Conservation (phyloP, 2,113 vertebrate species). For the Myotis lucifugus region DNA sequence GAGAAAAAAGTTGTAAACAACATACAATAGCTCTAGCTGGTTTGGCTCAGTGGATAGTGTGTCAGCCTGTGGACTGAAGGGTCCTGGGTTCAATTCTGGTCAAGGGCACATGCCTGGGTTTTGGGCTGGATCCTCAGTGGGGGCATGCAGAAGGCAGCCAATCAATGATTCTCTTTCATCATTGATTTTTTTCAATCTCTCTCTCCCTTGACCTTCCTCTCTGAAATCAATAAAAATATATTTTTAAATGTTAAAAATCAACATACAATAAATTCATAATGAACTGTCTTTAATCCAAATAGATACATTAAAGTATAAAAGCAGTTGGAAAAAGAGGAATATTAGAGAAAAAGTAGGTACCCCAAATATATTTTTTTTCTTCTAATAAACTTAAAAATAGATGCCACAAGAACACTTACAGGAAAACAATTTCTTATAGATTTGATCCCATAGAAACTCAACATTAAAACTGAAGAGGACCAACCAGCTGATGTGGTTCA, state of each 20-base stretch:
- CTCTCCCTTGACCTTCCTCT: no score
- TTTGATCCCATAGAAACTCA: neutral
- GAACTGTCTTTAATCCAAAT: neutral
- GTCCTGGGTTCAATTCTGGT: no score
- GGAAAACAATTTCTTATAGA: neutral
- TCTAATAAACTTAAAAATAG: conserved; percentile 11
- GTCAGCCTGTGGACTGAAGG: no score
- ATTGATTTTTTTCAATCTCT: no score
- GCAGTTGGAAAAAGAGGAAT: neutral
- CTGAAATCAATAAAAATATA: no score
- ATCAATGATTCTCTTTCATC: no score
- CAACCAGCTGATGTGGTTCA: neutral
- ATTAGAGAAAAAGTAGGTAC: neutral
- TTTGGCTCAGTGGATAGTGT: no score
- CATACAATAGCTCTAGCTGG: neutral
- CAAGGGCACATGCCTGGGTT: no score
- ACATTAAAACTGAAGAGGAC: neutral
- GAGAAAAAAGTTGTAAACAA: neutral
- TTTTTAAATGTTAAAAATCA: no score
- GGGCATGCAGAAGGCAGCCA: no score
- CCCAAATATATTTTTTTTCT: neutral
- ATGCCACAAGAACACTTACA: neutral
- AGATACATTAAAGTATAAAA: neutral
- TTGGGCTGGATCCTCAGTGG: no score
- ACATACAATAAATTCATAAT: neutral